A percentile compares a stretch with the other conserved stretches of the same genome.
These are phyloP conservation scores for Bombus fervidus DNA, from an alignment of 1,140 invertebrate species.

Conservation along the genomic window DNA sequence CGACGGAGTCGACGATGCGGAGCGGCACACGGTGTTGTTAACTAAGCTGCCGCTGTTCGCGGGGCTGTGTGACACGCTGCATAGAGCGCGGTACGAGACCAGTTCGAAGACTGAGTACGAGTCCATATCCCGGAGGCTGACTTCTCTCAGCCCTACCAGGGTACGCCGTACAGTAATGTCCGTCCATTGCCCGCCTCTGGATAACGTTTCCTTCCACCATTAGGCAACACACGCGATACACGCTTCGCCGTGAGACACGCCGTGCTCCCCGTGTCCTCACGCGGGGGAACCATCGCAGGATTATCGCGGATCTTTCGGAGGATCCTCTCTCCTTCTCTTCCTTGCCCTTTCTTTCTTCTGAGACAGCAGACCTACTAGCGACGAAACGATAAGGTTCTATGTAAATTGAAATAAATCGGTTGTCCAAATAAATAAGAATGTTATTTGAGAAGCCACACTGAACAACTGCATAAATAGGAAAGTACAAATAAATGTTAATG, in stretches of 20 bases:
- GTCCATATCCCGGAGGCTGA: constrained; percentile 70
- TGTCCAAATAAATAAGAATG: no score
- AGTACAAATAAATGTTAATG: no score
- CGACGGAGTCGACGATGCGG: constrained; percentile 4
- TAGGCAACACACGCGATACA: constrained; percentile 61
- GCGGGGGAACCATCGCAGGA: constrained; percentile 29
- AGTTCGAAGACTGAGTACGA: constrained; percentile 74
- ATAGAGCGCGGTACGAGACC: constrained; percentile 61
- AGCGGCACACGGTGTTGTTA: constrained; percentile 43
- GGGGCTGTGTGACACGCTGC: constrained; percentile 46
- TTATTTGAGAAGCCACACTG: no score
- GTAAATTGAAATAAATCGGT: neutral
- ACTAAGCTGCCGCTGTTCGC: constrained; percentile 36
- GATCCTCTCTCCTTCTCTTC: neutral
- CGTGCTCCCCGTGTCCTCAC: constrained; percentile 11
- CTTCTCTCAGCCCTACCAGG: constrained; percentile 74
- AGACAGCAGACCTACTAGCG: neutral
- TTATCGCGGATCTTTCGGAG: constrained; percentile 35
- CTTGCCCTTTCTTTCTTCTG: neutral
- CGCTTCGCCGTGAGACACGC: constrained; percentile 18
- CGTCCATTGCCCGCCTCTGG: constrained; percentile 68
- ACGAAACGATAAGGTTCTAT: neutral
- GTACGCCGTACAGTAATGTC: constrained; percentile 61
- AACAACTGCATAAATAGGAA: no score
- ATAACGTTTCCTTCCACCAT: constrained; percentile 72